Conservation (phyloP, 2,888 invertebrate genomes). For the Rhyacophila evoluta region DNA sequence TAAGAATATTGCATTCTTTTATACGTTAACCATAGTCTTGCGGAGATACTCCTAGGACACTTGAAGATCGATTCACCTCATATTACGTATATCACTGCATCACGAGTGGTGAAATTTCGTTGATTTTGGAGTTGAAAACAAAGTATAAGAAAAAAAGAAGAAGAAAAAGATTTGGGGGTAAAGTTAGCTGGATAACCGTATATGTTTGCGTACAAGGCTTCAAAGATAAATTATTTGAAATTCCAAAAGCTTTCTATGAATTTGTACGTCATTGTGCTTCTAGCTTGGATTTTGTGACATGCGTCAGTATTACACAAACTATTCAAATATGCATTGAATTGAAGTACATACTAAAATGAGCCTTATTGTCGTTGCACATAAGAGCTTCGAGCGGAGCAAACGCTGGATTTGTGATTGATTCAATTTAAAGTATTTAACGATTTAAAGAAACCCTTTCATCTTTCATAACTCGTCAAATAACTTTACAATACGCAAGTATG, state of each 20-base stretch:
- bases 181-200: not conserved
- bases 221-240: not conserved
- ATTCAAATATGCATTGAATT: conserved; percentile 12
- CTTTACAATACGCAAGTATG: not conserved
- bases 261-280: conserved; percentile 13
- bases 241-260: not conserved
- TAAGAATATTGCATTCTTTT: no score
- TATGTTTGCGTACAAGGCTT: not conserved
- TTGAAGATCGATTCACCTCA: no score
- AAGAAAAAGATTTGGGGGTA: no score
- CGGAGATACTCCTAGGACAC: no score
- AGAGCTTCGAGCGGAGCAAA: not conserved
- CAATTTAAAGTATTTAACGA: conserved; percentile 48
- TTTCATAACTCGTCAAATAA: conserved; percentile 27
- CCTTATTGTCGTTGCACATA: not conserved
- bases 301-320: not conserved
- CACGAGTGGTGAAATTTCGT: no score
- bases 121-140: no score
- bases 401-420: conserved; percentile 48
- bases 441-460: conserved; percentile 46
- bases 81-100: no score
- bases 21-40: no score
- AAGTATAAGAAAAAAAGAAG: no score
- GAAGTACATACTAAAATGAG: not conserved
- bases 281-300: conserved; percentile 11